Evolutionary conservation across 2,888 invertebrate genomes (phyloP), one percentile per base, ranked within the genome.

Genomic region (Athalia rosae): DNA sequence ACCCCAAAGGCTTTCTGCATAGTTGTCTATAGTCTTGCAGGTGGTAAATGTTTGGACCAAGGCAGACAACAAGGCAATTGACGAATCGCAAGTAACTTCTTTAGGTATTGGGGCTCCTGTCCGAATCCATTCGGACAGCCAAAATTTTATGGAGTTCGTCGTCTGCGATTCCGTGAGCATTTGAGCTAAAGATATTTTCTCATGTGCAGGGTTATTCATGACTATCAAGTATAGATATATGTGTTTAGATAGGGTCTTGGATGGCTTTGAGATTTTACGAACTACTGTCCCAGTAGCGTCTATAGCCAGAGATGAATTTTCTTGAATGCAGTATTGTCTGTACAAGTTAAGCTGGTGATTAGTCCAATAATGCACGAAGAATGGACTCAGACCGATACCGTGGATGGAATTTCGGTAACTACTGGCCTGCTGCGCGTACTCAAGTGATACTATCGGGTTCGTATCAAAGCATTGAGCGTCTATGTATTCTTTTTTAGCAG

Each of bases 81-180:
- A 67, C 67, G 67, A 15, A 67, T 67, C 67, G 67, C 67, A 67
- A 11, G 53, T 53, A 15, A 67, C 15, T 67, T 67, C 67, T 47
- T 41, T 67, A 7, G 67, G 67, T 4, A 11, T 15, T 9, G 67
- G 67, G 2, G 41, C 67, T 28, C 53, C 67, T 1, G 67, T 50
- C 7, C 53, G 50, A 3, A 53, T 41, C 67, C 67, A 67, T 15
- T 67, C 67, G 7, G 4, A n/a, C 28, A 67, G 41, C 67, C 15
- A 67, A 53, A 53, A 15, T 15, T 41, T 9, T 5, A 67, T 67
- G 5, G n/a, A 28, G 67, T 15, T 67, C 47, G 53, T 41, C 9
- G 50, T 67, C 7, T 67, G 67, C 9, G 67, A 67, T 47, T 67
- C 67, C 3, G 15, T 11, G 28, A 67, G 50, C 67, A 15, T 41